These are phyloP conservation scores for Aplysina aerophoba DNA, from an alignment of 37 sponge, comb jelly and placozoan genomes.

Conservation along the genomic window DNA sequence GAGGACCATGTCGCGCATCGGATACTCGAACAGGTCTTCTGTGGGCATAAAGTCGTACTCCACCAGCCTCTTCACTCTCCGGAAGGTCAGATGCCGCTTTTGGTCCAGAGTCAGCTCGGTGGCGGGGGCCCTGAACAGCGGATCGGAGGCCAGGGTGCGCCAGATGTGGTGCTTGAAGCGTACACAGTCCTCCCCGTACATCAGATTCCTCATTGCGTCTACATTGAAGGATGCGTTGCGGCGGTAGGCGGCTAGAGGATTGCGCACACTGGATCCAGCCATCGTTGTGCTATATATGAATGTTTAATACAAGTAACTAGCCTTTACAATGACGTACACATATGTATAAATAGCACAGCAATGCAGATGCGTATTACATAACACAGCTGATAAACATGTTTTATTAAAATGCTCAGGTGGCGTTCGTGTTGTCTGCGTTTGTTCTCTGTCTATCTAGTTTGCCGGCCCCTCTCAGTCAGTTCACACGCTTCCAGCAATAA, in stretches of 20 bases:
- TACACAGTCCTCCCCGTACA: conserved; percentile 46
- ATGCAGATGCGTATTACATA: too few relatives aligned
- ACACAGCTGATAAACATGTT: too few relatives aligned
- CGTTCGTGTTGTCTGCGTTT: too few relatives aligned
- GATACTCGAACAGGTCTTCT: conserved; percentile 40
- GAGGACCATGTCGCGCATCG: conserved; percentile 23
- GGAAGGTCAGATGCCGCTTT: conserved; percentile 55
- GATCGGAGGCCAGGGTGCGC: conserved; percentile 67
- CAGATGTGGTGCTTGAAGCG: conserved; percentile 47
- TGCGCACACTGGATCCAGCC: not conserved
- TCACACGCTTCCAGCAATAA: too few relatives aligned
- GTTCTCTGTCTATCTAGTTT: too few relatives aligned
- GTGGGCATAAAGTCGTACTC: conserved; percentile 69
- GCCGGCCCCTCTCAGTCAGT: too few relatives aligned
- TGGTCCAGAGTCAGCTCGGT: conserved; percentile 49
- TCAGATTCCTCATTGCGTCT: conserved; percentile 20
- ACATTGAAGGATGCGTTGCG: conserved; percentile 51
- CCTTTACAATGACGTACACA: not conserved
- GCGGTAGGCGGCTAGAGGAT: conserved; percentile 51
- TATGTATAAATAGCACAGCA: too few relatives aligned
- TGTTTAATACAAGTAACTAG: not conserved
- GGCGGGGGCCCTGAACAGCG: conserved; percentile 55
- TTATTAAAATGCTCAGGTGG: too few relatives aligned
- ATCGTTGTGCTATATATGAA: conserved; percentile 4
- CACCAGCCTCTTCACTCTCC: conserved; percentile 53